phyloP scores from a whole-genome alignment of 2,888 invertebrate species.

The Lasioglossum vierecki region DNA sequence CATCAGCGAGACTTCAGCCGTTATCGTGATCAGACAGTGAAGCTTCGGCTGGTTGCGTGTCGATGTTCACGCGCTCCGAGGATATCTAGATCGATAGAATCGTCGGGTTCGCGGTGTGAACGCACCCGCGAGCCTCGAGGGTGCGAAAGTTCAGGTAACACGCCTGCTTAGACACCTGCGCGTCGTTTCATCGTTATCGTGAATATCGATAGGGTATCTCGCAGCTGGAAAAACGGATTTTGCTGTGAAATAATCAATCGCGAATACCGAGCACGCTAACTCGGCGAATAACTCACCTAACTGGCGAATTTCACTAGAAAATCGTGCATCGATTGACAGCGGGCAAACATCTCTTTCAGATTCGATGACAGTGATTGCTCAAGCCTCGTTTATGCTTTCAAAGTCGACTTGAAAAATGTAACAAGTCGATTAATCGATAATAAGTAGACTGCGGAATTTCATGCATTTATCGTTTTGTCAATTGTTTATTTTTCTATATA shows the following conservation, averaged over 20 bases:
- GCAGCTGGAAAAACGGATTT: conserved; percentile 9
- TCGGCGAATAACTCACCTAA: too few species aligned
- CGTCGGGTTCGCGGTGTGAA: conserved; percentile 21
- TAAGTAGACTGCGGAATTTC: too few species aligned
- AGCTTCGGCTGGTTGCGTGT: conserved; percentile 9
- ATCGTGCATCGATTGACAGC: neutral
- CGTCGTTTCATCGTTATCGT: conserved; percentile 27
- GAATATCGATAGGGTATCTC: conserved; percentile 29
- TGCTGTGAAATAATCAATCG: neutral
- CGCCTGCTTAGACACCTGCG: conserved; percentile 33
- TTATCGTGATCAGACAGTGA: conserved; percentile 9
- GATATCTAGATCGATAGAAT: conserved; percentile 31
- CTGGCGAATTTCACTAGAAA: neutral
- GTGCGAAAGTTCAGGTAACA: conserved; percentile 34
- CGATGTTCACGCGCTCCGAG: conserved; percentile 12
- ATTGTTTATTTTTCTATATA: too few species aligned
- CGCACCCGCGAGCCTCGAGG: conserved; percentile 18
- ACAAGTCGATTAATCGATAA: too few species aligned
- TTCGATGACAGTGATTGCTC: neutral
- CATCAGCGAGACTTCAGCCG: neutral
- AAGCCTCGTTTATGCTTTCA: neutral
- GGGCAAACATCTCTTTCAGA: neutral
- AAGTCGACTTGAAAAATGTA: neutral
- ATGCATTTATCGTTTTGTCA: too few species aligned
- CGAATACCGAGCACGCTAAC: neutral